Evolutionary conservation across 2,113 vertebrate species (phyloP).

Genomic region (Megaptera novaeangliae): DNA sequence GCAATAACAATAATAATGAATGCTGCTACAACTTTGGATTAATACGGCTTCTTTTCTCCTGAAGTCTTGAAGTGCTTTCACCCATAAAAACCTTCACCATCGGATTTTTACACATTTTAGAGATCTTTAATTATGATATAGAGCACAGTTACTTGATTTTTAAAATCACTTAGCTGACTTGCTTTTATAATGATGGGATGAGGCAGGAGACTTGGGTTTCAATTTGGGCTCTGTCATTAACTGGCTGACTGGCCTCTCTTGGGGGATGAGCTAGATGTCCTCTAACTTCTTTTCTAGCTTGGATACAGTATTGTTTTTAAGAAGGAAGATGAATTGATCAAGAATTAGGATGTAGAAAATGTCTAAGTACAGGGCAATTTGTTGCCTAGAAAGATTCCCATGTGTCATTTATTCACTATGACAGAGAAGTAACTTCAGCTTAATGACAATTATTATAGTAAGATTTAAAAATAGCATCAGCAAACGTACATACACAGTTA

Average conservation of each 20-base stretch:
- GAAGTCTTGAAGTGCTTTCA: background rate
- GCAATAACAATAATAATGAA: background rate
- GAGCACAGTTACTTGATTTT: background rate
- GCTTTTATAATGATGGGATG: background rate
- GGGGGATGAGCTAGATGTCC: background rate
- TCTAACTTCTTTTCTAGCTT: background rate
- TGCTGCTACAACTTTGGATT: background rate
- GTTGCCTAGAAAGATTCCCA: background rate
- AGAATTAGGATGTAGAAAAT: background rate
- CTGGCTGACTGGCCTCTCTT: background rate
- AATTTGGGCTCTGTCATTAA: background rate
- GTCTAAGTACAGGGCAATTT: background rate
- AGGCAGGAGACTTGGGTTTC: background rate
- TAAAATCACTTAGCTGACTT: background rate
- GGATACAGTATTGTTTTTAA: background rate
- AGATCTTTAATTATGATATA: background rate
- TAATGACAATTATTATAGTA: background rate
- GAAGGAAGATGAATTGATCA: background rate
- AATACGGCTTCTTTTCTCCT: background rate
- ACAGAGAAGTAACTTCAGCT: slow-evolving; percentile 6
- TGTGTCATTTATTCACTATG: background rate
- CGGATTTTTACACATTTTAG: background rate
- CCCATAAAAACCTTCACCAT: background rate
- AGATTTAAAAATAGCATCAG: background rate
- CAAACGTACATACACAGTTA: background rate